Percentiles rank a stretch among this genome's conserved stretches.
Evolutionary conservation across 2,888 invertebrate genomes (phyloP).

Genomic region (Eueremaeus valkanovi): DNA sequence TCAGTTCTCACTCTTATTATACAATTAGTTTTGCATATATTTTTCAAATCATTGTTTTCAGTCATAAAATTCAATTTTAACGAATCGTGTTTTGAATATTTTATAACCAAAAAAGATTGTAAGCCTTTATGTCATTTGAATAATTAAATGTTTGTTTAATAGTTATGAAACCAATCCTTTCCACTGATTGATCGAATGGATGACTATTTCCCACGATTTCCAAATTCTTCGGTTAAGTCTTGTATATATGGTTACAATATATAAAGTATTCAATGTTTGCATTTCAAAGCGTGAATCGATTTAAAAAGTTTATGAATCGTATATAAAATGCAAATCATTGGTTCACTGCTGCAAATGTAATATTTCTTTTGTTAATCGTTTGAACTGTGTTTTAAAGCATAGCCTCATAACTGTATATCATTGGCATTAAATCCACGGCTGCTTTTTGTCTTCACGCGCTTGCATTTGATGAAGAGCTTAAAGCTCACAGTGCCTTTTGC

Average conservation of each 20-base stretch:
- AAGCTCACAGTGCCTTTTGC: slow-evolving; percentile 24
- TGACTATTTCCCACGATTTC: slow-evolving; percentile 7
- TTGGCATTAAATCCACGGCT: slow-evolving; percentile 15
- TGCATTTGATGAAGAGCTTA: slow-evolving; percentile 36
- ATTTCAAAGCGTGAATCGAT: not conserved
- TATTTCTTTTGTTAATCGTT: not conserved
- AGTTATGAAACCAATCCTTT: not conserved
- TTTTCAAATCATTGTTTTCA: not conserved
- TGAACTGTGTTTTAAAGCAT: not conserved
- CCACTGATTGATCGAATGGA: not conserved
- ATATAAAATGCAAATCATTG: slow-evolving; percentile 24
- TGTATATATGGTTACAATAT: too few species aligned
- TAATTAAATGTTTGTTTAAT: not conserved
- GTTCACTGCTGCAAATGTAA: not conserved
- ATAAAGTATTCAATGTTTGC: not conserved
- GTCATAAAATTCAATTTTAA: not conserved
- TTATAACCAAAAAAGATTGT: not conserved
- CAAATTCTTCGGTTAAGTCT: not conserved
- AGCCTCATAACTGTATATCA: slow-evolving; percentile 30
- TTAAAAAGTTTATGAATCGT: slow-evolving; percentile 11
- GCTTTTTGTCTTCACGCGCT: slow-evolving; percentile 18
- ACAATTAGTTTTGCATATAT: too few species aligned
- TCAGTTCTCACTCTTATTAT: too few species aligned
- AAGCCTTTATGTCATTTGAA: not conserved
- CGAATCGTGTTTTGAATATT: not conserved